These are phyloP conservation scores for Erpobdella octoculata DNA, from an alignment of 2,888 invertebrate species.

Conservation along the genomic window DNA sequence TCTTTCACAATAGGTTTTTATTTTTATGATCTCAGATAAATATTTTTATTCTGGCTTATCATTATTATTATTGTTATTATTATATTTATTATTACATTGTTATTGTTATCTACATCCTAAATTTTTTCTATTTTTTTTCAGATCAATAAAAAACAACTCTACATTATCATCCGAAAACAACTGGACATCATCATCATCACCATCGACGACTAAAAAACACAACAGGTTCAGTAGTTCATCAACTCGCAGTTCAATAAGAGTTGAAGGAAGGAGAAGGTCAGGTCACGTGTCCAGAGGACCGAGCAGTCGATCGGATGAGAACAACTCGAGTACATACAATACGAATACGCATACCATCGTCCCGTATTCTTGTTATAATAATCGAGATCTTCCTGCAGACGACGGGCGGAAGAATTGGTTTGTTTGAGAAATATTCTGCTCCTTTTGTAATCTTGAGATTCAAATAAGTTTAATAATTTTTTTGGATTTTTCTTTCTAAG, in stretches of 20 bases:
- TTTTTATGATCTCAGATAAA: not conserved
- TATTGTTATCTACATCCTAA: no score
- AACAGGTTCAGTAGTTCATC: not conserved
- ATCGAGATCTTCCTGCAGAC: not conserved
- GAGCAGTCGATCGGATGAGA: no score
- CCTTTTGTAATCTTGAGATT: no score
- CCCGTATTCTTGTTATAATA: not conserved
- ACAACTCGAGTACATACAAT: no score
- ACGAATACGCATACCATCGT: no score
- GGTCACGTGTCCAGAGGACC: no score
- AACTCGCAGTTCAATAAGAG: not conserved
- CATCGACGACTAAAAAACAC: not conserved
- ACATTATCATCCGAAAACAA: not conserved
- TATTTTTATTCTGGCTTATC: not conserved
- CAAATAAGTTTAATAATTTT: not conserved
- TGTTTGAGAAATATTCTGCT: not conserved
- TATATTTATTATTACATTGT: no score
- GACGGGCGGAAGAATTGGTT: not conserved
- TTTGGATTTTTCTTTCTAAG: not conserved
- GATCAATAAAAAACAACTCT: not conserved
- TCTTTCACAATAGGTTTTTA: not conserved
- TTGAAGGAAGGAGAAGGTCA: slow-evolving; percentile 11
- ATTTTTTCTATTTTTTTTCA: no score
- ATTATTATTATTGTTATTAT: no score
- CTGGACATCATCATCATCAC: not conserved